These are phyloP conservation scores for Danio choprae DNA, from an alignment of 2,797 vertebrate genomes.

Conservation along the genomic window DNA sequence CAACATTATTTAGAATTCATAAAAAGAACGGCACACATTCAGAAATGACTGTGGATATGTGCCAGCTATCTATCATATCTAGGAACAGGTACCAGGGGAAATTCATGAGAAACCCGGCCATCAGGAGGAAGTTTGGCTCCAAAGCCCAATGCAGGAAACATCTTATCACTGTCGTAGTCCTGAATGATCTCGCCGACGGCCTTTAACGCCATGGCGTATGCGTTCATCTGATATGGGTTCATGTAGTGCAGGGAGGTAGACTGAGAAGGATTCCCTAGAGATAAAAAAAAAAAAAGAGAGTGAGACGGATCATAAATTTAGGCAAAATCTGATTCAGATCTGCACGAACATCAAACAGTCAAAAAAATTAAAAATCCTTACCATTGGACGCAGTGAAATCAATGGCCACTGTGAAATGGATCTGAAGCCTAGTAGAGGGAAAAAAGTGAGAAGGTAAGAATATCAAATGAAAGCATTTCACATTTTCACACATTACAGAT, in stretches of 20 bases:
- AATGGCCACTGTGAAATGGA: constrained; percentile 99
- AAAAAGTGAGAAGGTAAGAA: constrained; percentile 37
- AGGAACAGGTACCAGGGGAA: constrained; percentile 86
- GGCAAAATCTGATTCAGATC: not conserved
- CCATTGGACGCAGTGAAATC: constrained; percentile 98
- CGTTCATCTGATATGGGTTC: constrained; percentile 98
- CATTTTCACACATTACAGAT: constrained; percentile 40
- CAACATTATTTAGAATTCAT: not conserved
- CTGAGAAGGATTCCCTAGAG: constrained; percentile 90
- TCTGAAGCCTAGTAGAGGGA: constrained; percentile 84
- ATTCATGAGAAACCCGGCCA: constrained; percentile 92
- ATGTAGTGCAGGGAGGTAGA: constrained; percentile 97
- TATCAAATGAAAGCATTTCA: constrained; percentile 47
- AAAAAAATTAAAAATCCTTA: constrained; percentile 72
- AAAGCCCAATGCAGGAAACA: constrained; percentile 95
- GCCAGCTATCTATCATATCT: constrained; percentile 28
- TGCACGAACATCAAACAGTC: not conserved
- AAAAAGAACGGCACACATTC: not conserved
- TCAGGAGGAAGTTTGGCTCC: constrained; percentile 96
- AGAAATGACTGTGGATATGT: constrained; percentile 2
- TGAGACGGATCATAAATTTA: not conserved
- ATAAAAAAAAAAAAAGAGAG: constrained; percentile 59
- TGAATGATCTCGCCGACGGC: constrained; percentile 98
- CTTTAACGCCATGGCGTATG: constrained; percentile 93
- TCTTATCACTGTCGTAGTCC: constrained; percentile 97